Evolutionary conservation across 2,113 vertebrate genomes (phyloP), one percentile per base, ranked within the genome.

Genomic region (Sprattus sprattus): DNA sequence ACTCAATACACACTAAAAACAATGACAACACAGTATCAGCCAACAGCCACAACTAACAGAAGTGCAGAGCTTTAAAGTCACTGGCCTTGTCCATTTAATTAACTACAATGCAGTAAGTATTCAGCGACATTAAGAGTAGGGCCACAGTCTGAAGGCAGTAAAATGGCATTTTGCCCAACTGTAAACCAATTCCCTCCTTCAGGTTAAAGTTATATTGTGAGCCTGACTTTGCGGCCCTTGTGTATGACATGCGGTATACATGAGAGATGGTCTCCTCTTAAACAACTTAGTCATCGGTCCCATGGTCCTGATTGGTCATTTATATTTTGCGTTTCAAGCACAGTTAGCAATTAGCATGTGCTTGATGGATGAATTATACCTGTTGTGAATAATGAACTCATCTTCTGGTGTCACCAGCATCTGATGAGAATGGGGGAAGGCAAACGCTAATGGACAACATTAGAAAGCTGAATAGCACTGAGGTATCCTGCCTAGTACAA

Each of bases 371-470:
- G 64, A 71, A 28, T 28, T 71, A 71, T 25, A 13, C 10, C 25
- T 71, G 32, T 32, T 71, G 64, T 71, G n/a, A 71, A 71, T 71
- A 71, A 71, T 71, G 64, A 71, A 32, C 64, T 25, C 64, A 71
- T 71, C 64, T 71, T 71, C n/a, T 71, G 64, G 64, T 25, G 64
- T 71, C 64, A 28, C 25, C 64, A 71, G n/a, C n/a, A 71, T 32
- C 64, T 28, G 64, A 71, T 28, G 25, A 32, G 64, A 32, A 71
- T 71, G 22, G 60, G 22, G 60, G 25, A 11, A 54, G 52, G 52
- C 45, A 32, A 15, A 32, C 45, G 75, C 45, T 75, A 64, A 67
- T 67, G 60, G 60, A 6, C 60, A 67, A 67, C 60, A 67, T 8
- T 67, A 67, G 22, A 1, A n/a, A 9, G 60, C 22, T 67, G 60